These are phyloP conservation scores for Sebastes taczanowskii DNA, from an alignment of 2,797 vertebrate species.

Conservation along the genomic window DNA sequence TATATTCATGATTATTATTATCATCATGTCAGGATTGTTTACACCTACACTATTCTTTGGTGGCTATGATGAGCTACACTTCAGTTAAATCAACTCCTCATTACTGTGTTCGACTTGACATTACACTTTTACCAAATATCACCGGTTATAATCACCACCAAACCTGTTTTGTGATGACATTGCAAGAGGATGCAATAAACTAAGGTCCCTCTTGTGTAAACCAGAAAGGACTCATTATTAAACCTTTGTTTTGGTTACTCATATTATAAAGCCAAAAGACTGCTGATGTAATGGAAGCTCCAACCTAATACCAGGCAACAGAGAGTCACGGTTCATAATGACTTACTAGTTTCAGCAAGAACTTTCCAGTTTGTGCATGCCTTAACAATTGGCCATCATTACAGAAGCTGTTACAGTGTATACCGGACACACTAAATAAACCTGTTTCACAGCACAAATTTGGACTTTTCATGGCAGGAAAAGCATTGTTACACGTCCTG, in stretches of 20 bases:
- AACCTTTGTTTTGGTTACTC: not conserved
- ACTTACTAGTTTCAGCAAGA: not conserved
- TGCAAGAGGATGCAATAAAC: not conserved
- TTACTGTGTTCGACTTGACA: not conserved
- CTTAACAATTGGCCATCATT: not conserved
- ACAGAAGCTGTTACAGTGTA: not conserved
- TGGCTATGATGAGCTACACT: not conserved
- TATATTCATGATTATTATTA: constrained; percentile 46
- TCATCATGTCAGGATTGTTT: constrained; percentile 31
- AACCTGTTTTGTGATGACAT: not conserved
- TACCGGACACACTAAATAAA: not conserved
- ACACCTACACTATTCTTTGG: constrained; percentile 31
- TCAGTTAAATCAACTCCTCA: not conserved
- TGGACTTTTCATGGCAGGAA: not conserved
- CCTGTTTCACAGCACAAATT: not conserved
- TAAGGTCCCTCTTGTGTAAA: not conserved
- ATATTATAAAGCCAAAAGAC: not conserved
- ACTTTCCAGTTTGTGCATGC: not conserved
- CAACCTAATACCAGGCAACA: not conserved
- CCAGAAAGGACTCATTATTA: not conserved
- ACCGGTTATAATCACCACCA: not conserved
- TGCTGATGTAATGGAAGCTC: not conserved
- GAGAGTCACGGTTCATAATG: not conserved
- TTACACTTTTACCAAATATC: not conserved
- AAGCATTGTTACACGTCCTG: not conserved